Percentiles rank a stretch among this genome's conserved stretches.
These are phyloP conservation scores for Thera britannica DNA, from an alignment of 2,888 invertebrate genomes.

Conservation along the genomic window DNA sequence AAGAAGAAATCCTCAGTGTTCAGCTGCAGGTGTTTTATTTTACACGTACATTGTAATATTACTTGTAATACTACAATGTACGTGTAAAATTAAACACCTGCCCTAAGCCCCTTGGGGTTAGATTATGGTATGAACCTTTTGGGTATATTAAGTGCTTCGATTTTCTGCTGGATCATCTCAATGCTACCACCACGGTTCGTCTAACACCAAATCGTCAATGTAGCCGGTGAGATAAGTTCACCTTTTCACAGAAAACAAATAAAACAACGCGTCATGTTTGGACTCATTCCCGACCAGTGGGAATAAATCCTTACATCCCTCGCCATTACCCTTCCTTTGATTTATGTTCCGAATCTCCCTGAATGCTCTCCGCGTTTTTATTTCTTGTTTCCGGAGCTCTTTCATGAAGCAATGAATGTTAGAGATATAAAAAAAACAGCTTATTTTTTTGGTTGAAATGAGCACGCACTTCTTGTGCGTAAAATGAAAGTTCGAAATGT, in stretches of 20 bases:
- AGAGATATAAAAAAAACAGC: slow-evolving; percentile 2
- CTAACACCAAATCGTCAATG: neutral
- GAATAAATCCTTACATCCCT: slow-evolving; percentile 14
- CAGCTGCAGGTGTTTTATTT: too few species aligned
- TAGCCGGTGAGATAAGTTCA: neutral
- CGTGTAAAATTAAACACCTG: too few species aligned
- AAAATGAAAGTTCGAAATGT: neutral
- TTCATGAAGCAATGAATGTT: slow-evolving; percentile 4
- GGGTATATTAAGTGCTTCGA: too few species aligned
- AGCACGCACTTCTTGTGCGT: neutral
- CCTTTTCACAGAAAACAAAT: neutral
- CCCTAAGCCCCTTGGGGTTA: too few species aligned
- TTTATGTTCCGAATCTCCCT: slow-evolving; percentile 49
- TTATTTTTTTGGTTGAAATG: slow-evolving; percentile 3
- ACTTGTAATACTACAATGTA: too few species aligned
- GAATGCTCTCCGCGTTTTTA: slow-evolving; percentile 46
- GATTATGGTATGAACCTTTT: too few species aligned
- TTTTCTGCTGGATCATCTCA: too few species aligned
- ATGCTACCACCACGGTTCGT: too few species aligned
- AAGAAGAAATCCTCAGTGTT: too few species aligned
- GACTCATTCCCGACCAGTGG: slow-evolving; percentile 8
- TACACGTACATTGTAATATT: too few species aligned
- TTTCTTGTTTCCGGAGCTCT: slow-evolving; percentile 34
- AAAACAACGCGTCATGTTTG: neutral
- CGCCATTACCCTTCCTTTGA: slow-evolving; percentile 52